Base-by-base conservation (phyloP, 2,888 invertebrate species). In the Pteria penguin region DNA sequence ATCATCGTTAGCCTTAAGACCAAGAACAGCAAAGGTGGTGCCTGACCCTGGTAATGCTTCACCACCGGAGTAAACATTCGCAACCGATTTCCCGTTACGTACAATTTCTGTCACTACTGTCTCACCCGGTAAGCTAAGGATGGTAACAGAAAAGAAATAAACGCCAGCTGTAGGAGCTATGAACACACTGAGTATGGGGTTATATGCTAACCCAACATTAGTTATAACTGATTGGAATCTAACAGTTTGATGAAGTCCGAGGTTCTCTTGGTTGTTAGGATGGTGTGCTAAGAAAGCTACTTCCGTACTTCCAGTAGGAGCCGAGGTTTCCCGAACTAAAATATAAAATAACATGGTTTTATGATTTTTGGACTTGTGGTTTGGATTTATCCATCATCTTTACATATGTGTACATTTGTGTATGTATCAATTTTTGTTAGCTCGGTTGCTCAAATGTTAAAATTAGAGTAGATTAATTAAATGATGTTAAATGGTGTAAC, bases 111-210 rank as follows among this genome's bases (percentile, higher is more conserved):
- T 8, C 57, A 58, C 69, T n/a, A 69, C n/a, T 14, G 32, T 18
- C 33, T 58, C 58, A 1, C n/a, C 31, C n/a, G 24, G 26, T 4
- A n/a, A 24, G 2, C n/a, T 22, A 24, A 69, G 27, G 26, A 58
- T 27, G 4, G 54, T 60, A 2, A 55, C 69, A 1, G 69, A 69
- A 27, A 69, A 69, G 36, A 22, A 69, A 18, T 69, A 69, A 5
- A 69, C 33, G 27, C 69, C 69, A 4, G 8, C 36, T 2, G n/a
- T 24, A 3, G 58, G 69, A 5, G 58, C 33, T 58, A 11, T 24
- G 58, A 69, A 69, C 4, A 66, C 22, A 14, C 54, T 54, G 4
- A n/a, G 26, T 4, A 22, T 11, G 14, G 54, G 18, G 29, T 69
- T 55, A 22, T 32, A 69, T 8, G 33, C 69, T 27, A 36, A 57